phyloP scores from a whole-genome alignment of 1,140 invertebrate species.

The Streblospio benedicti region DNA sequence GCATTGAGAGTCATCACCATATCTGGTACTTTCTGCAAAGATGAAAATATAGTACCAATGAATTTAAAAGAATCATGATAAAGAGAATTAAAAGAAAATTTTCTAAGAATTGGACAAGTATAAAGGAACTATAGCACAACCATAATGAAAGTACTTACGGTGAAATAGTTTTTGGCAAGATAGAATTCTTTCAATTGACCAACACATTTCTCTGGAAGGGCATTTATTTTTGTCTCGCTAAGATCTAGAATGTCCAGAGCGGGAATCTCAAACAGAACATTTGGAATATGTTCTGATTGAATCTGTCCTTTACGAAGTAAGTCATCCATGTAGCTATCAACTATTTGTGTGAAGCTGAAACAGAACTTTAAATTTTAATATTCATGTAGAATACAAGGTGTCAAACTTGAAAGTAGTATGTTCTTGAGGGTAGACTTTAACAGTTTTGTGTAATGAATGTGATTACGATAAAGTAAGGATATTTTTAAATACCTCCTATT shows the following conservation, averaged over 20 bases:
- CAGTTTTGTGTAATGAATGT: too few relatives aligned
- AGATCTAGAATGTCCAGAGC: slow-evolving; percentile 38
- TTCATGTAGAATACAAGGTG: too few relatives aligned
- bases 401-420: too few relatives aligned
- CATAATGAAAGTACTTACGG: too few relatives aligned
- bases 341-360: slow-evolving; percentile 35
- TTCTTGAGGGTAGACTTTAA: too few relatives aligned
- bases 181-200: slow-evolving; percentile 35
- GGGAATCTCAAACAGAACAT: slow-evolving; percentile 44
- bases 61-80: too few relatives aligned
- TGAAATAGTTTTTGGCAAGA: slow-evolving; percentile 40
- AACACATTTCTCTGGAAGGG: slow-evolving; percentile 36
- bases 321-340: slow-evolving; percentile 40
- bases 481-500: neutral
- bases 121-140: too few relatives aligned
- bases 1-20: slow-evolving; percentile 16
- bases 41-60: too few relatives aligned
- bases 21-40: slow-evolving; percentile 32
- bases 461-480: neutral
- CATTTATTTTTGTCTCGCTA: slow-evolving; percentile 43
- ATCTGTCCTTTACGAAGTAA: slow-evolving; percentile 43
- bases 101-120: too few relatives aligned
- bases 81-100: too few relatives aligned
- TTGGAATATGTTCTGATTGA: slow-evolving; percentile 44
- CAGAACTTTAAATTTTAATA: too few relatives aligned